These are phyloP conservation scores for Pardalotus punctatus DNA, from an alignment of 2,113 vertebrate genomes.

Conservation along the genomic window DNA sequence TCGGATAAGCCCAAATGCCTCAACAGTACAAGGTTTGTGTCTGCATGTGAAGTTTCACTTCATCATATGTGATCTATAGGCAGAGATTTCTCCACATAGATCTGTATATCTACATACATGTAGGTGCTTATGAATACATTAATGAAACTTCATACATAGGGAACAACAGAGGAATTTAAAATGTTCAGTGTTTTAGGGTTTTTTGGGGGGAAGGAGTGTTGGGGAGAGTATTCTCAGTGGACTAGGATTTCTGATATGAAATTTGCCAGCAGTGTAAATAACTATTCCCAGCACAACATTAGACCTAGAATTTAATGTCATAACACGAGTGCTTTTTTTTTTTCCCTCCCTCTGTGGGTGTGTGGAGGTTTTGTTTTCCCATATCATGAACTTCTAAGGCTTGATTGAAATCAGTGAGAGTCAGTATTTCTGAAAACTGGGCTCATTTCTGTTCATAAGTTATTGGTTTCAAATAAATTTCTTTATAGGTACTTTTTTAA, in stretches of 20 bases:
- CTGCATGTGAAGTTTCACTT: background rate
- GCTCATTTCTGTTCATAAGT: background rate
- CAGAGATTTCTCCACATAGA: background rate
- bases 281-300: conserved; percentile 81
- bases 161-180: conserved; percentile 50
- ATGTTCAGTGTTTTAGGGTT: conserved; percentile 39
- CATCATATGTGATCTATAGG: background rate
- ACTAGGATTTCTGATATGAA: conserved; percentile 76
- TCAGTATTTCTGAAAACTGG: background rate
- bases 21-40: background rate
- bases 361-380: conserved; percentile 64
- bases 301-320: conserved; percentile 80
- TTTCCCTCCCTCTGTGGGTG: background rate
- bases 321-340: conserved; percentile 59
- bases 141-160: background rate
- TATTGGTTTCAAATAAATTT: background rate
- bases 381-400: conserved; percentile 50
- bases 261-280: conserved; percentile 81
- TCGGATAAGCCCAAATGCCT: background rate
- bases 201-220: background rate
- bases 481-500: background rate
- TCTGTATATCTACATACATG: background rate
- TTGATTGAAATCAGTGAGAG: background rate
- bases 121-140: background rate
- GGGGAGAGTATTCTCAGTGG: conserved; percentile 69